Conservation (phyloP, 2,113 vertebrate species). For the Romanogobio albipinnatus region DNA sequence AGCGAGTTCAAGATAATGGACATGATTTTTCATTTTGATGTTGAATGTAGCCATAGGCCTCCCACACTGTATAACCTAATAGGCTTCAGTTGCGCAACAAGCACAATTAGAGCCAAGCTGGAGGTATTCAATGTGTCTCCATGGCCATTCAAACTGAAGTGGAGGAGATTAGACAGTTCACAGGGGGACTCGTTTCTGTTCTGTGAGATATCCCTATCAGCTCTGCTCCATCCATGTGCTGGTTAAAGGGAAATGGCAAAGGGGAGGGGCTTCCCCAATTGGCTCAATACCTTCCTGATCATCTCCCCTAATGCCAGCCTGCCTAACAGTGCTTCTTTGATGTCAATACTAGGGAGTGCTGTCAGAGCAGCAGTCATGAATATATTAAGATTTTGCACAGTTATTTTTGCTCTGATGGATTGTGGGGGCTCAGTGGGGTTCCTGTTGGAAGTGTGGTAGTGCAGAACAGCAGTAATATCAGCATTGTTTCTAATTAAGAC, state of each 20-base stretch:
- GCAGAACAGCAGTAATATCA: constrained; percentile 2
- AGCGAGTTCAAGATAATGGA: background rate
- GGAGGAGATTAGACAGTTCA: constrained; percentile 49
- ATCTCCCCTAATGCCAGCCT: constrained; percentile 35
- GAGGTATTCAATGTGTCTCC: constrained; percentile 1
- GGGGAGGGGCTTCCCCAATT: constrained; percentile 7
- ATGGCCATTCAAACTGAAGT: constrained; percentile 29
- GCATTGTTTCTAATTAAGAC: constrained; percentile 35
- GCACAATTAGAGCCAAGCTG: constrained; percentile 6
- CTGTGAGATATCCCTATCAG: constrained; percentile 44
- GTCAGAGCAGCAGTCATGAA: constrained; percentile 42
- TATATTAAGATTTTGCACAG: constrained; percentile 40
- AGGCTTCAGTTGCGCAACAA: background rate
- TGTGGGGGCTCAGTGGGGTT: constrained; percentile 19
- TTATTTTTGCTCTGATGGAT: constrained; percentile 37
- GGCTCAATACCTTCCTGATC: constrained; percentile 31
- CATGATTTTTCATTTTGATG: constrained; percentile 8
- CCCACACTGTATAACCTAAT: background rate
- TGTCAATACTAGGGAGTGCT: constrained; percentile 36
- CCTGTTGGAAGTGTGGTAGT: background rate
- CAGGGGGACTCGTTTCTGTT: constrained; percentile 42
- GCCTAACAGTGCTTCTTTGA: constrained; percentile 51
- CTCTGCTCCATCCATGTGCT: constrained; percentile 23
- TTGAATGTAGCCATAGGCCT: constrained; percentile 2
- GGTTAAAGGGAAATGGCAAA: constrained; percentile 46